Conservation (phyloP, 2,797 vertebrate genomes). For the Diplodus sargus region DNA sequence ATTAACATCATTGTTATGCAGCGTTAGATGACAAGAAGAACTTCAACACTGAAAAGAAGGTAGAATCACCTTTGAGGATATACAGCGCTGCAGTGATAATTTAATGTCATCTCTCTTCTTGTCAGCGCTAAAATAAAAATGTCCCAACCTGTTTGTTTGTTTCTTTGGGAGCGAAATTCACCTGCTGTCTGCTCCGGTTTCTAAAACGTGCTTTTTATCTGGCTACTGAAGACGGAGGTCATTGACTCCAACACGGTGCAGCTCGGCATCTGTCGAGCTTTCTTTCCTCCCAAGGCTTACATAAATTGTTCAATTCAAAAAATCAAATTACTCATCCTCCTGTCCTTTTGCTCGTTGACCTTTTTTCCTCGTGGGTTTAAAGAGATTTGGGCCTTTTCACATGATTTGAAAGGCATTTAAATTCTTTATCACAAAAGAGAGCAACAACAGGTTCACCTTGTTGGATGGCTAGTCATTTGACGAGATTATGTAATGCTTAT, state of each 20-base stretch:
- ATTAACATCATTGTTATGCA: constrained; percentile 64
- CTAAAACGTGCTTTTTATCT: constrained; percentile 7
- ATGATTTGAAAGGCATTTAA: constrained; percentile 14
- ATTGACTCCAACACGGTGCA: constrained; percentile 6
- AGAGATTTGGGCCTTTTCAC: constrained; percentile 10
- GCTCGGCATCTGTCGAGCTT: constrained; percentile 7
- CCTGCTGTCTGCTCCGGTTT: constrained; percentile 17
- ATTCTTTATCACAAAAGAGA: constrained; percentile 10
- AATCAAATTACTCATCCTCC: constrained; percentile 31
- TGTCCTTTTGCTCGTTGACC: constrained; percentile 24
- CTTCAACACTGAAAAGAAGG: constrained; percentile 27
- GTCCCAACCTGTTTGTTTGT: constrained; percentile 11
- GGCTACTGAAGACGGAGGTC: constrained; percentile 6
- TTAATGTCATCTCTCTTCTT: constrained; percentile 13
- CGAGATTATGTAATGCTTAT: neutral
- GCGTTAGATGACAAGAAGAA: constrained; percentile 44
- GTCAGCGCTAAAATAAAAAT: constrained; percentile 18
- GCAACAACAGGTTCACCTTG: neutral
- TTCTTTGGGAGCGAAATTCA: constrained; percentile 26
- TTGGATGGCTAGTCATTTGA: constrained; percentile 6
- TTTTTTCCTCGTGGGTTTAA: constrained; percentile 20
- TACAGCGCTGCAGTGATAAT: constrained; percentile 15
- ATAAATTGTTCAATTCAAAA: constrained; percentile 26
- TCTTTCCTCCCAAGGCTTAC: constrained; percentile 5
- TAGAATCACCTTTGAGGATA: constrained; percentile 45